These are phyloP conservation scores for Rhyacophila evoluta DNA, from an alignment of 2,888 invertebrate species.

Conservation along the genomic window DNA sequence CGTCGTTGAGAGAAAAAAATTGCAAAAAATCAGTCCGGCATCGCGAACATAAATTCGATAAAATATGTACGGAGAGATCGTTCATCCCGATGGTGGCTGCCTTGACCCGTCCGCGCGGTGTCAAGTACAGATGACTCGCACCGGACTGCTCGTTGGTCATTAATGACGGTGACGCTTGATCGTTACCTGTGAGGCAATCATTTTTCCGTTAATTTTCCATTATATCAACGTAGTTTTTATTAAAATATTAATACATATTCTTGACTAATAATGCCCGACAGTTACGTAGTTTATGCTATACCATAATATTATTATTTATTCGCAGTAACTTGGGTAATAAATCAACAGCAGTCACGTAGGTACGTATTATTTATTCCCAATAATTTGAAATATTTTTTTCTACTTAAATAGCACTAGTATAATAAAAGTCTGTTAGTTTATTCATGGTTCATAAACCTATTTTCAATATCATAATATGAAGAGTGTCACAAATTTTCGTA, in stretches of 20 bases:
- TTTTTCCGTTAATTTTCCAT: not conserved
- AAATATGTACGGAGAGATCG: not conserved
- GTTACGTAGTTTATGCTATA: no score
- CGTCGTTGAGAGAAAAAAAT: conserved; percentile 1
- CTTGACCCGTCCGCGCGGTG: conserved; percentile 20
- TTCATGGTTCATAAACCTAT: no score
- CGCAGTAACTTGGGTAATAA: no score
- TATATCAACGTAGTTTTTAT: not conserved
- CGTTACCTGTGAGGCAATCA: not conserved
- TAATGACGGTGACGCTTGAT: not conserved
- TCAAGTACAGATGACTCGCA: not conserved
- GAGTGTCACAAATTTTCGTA: no score
- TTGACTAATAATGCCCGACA: not conserved
- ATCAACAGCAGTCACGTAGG: no score
- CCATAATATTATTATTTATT: no score
- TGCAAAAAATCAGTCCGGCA: not conserved
- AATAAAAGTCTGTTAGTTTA: no score
- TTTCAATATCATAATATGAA: no score
- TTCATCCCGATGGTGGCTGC: not conserved
- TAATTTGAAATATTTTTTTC: no score
- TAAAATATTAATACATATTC: not conserved
- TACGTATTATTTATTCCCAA: no score
- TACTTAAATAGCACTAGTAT: no score
- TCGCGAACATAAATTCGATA: conserved; percentile 1
- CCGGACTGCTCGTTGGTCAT: not conserved